Evolutionary conservation across 2,888 invertebrate species (phyloP), one percentile per base, ranked within the genome.

Genomic region (Drosophila flavopinicola): DNA sequence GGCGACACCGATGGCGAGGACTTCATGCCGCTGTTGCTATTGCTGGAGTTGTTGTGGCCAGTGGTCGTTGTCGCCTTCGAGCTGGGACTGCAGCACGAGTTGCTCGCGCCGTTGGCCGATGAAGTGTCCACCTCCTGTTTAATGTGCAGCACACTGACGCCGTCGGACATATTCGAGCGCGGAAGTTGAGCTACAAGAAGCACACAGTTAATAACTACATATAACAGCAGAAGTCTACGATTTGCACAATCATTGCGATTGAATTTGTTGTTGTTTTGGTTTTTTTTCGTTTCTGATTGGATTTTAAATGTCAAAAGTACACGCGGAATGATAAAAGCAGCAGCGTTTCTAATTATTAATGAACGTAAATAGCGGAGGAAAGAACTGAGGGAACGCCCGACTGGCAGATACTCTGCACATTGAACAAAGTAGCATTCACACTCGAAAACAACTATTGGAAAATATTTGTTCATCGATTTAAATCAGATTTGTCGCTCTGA

Each of bases 1-100:
- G 97, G 97, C 76, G 94, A 90, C 2, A 90, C 90, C 2, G 90
- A 90, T 0, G 90, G 90, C 24, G 90, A 90, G 6, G 90, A 90
- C 56, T 89, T 89, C 79, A 82, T 78, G 30, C 80, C 83, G 51
- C 78, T 86, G 32, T 77, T 79, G 38, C 68, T 71, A 25, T 73
- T 76, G 59, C 78, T 78, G 27, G 76, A 78, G 24, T 74, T 78
- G 61, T 75, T 73, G 37, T 71, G 83, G 11, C 45, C 65, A 48
- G 44, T 38, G 7, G 58, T 44, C 1, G 71, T 54, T 11, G 56
- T 69, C 17, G 74, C 51, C 44, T 84, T 87, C 17, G 88, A 85
- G 29, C 79, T 87, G 13, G 90, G 90, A 80, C 90, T 90, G 66
- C 84, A 90, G 52, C 90, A 89, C 6, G 87, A 68, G 35, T 82